Evolutionary conservation across 2,888 invertebrate genomes (phyloP), one percentile per base, ranked within the genome.

Genomic region (Dioctria linearis): DNA sequence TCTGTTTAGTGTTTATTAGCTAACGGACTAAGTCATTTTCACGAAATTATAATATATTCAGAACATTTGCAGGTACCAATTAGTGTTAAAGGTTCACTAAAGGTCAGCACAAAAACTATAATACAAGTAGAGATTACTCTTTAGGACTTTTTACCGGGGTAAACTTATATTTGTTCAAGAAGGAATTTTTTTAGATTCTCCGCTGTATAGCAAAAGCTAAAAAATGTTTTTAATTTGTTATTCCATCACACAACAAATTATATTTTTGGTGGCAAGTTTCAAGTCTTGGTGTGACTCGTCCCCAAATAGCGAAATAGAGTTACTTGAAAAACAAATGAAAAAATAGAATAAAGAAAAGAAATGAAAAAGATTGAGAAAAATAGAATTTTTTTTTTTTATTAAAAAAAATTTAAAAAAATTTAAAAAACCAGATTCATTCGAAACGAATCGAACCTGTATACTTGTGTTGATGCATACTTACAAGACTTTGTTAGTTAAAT

Each of bases 401-500:
- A 39, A 49, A 39, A 11, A 0, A 65, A 49, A 65, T 51, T 9
- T 78, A 49, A 65, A 65, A 78, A 54, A 40, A 6, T 51, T 67
- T 13, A 11, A 54, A 13, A 78, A 66, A 42, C 66, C 54, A 37
- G 25, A 13, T 2, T 66, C 42, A 43, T 11, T 37, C 5, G 66
- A 54, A 42, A n/a, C n/a, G 0, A 67, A 54, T n/a, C 57, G 66
- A 40, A 54, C 67, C 5, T 11, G n/a, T n/a, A n/a, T n/a, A n/a
- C 11, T 65, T 66, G 9, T 61, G 40, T 67, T 65, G 54, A 66
- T 39, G 8, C 4, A 9, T 67, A 40, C 54, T 67, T 78, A 4
- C 66, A 78, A 0, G 66, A 78, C 66, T 78, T 66, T 25, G 42
- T 78, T 42, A 39, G 2, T 9, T n/a, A n/a, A n/a, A n/a, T n/a